These are phyloP conservation scores for Hylaeus anthracinus DNA, from an alignment of 1,140 invertebrate species.

Conservation along the genomic window DNA sequence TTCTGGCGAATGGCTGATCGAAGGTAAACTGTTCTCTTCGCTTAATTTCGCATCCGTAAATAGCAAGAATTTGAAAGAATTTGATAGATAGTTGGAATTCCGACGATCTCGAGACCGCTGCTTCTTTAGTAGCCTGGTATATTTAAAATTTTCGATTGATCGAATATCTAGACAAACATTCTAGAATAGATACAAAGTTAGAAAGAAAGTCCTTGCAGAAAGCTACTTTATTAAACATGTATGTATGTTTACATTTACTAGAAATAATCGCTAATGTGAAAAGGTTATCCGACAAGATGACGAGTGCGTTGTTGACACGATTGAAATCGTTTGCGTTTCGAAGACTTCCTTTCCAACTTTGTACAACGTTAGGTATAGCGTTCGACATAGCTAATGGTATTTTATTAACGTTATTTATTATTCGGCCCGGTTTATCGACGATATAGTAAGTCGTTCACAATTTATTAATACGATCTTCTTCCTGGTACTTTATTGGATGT, in stretches of 20 bases:
- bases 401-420: too few species aligned
- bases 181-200: too few species aligned
- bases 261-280: too few species aligned
- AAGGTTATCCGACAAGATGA: too few species aligned
- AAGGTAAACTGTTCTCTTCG: conserved; percentile 82
- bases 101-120: neutral
- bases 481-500: conserved; percentile 64
- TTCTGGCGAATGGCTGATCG: conserved; percentile 90
- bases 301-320: too few species aligned
- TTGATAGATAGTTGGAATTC: neutral
- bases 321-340: too few species aligned
- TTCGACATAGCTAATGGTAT: too few species aligned
- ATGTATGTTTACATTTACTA: too few species aligned
- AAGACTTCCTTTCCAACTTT: too few species aligned
- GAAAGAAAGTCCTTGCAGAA: too few species aligned
- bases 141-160: neutral
- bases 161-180: neutral
- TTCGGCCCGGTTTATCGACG: neutral
- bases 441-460: neutral
- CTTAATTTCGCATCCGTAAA: neutral
- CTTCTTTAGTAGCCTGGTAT: neutral
- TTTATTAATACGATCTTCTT: conserved; percentile 55
- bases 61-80: neutral
- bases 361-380: too few species aligned
- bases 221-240: too few species aligned